A percentile compares a stretch with the other conserved stretches of the same genome.
Conservation (phyloP, 37 sponge, comb jelly and placozoan genomes). For the Ephydatia muelleri region DNA sequence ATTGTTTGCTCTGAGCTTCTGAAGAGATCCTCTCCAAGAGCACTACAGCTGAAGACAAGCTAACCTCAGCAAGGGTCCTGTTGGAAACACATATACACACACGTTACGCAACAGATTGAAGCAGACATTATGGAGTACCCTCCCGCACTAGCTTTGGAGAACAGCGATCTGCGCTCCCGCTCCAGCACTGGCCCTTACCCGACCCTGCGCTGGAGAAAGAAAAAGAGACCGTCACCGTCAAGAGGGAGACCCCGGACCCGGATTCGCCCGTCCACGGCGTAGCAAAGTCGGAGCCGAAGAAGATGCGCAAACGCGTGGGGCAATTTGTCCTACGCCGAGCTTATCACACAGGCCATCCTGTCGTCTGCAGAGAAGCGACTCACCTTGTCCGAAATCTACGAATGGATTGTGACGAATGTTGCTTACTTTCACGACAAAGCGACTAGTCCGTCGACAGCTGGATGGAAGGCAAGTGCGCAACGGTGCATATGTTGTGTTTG, state of each 20-base stretch:
- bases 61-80: neutral
- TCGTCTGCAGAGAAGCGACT: slow-evolving; percentile 84
- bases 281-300: slow-evolving; percentile 52
- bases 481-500: neutral
- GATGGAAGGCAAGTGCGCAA: slow-evolving; percentile 88
- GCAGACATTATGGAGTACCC: slow-evolving; percentile 7
- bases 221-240: neutral
- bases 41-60: neutral
- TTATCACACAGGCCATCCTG: slow-evolving; percentile 91
- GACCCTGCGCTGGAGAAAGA: slow-evolving; percentile 36
- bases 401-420: slow-evolving; percentile 93
- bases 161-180: slow-evolving; percentile 40
- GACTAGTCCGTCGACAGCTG: slow-evolving; percentile 83
- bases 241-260: slow-evolving; percentile 41
- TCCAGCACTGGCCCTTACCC: slow-evolving; percentile 86
- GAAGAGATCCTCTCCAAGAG: too few species aligned
- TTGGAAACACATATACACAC: too few species aligned
- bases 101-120: neutral
- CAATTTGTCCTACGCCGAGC: slow-evolving; percentile 91
- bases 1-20: too few species aligned
- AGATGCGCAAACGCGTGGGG: slow-evolving; percentile 93
- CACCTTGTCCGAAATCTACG: slow-evolving; percentile 89
- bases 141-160: slow-evolving; percentile 18
- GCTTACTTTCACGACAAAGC: slow-evolving; percentile 87
- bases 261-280: slow-evolving; percentile 28